Percentiles rank a stretch among this genome's conserved stretches.
Evolutionary conservation across 2,113 vertebrate species (phyloP).

Genomic region (Chionomys nivalis): DNA sequence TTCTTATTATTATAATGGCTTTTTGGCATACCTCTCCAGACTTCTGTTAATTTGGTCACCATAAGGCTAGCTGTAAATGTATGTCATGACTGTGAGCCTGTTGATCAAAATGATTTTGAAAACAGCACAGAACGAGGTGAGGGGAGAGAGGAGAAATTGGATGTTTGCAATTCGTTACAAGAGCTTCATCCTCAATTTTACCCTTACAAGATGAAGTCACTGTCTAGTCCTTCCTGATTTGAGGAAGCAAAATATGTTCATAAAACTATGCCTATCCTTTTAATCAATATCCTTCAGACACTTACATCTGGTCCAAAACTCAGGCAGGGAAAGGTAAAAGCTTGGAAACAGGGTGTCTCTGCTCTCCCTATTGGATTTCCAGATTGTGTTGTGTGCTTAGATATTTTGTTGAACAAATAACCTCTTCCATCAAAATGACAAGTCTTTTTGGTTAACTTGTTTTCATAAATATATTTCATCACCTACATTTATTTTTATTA

Average conservation of each 20-base stretch:
- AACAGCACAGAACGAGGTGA: neutral
- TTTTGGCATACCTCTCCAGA: neutral
- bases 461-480: slow-evolving; percentile 83
- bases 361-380: slow-evolving; percentile 53
- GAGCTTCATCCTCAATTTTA: slow-evolving; percentile 43
- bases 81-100: rapidly evolving
- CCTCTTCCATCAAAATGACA: slow-evolving; percentile 85
- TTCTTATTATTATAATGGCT: neutral
- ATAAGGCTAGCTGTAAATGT: neutral
- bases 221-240: slow-evolving; percentile 20
- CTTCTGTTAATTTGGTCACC: neutral
- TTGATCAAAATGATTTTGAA: neutral
- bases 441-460: slow-evolving; percentile 82
- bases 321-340: neutral
- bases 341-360: neutral
- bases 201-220: neutral
- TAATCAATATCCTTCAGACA: slow-evolving; percentile 45
- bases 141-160: neutral
- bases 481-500: slow-evolving; percentile 85
- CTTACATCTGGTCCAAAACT: slow-evolving; percentile 51
- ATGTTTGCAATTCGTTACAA: neutral
- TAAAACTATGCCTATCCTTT: slow-evolving; percentile 49
- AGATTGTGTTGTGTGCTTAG: slow-evolving; percentile 75
- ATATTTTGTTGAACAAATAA: slow-evolving; percentile 83
- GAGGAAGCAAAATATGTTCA: slow-evolving; percentile 59